These are phyloP conservation scores for Limonius californicus DNA, from an alignment of 1,140 invertebrate genomes.

Conservation along the genomic window DNA sequence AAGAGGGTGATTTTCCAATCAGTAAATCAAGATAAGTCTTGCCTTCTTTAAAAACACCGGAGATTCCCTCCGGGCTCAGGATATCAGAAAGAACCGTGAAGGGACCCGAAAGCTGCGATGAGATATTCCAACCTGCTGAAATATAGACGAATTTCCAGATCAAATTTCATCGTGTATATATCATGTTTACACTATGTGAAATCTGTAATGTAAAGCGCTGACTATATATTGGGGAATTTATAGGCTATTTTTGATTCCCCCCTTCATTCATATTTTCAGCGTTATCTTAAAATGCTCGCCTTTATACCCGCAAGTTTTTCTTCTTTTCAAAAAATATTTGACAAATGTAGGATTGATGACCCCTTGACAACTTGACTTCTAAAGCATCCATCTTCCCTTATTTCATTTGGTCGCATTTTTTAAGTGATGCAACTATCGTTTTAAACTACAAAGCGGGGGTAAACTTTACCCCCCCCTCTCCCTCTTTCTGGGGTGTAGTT, in stretches of 20 bases:
- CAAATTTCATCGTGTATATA: constrained; percentile 28
- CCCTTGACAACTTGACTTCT: too few relatives aligned
- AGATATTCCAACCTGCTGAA: constrained; percentile 30
- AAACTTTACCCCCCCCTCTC: too few relatives aligned
- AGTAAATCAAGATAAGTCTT: constrained; percentile 43
- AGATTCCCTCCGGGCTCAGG: constrained; percentile 19
- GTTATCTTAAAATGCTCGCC: constrained; percentile 22
- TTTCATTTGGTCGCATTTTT: too few relatives aligned
- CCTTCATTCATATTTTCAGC: constrained; percentile 26
- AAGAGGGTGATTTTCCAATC: constrained; percentile 37
- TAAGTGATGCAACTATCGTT: too few relatives aligned
- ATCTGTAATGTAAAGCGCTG: constrained; percentile 23
- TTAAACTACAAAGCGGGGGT: too few relatives aligned
- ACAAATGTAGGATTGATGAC: not conserved
- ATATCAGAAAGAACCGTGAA: constrained; percentile 17
- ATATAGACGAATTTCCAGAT: constrained; percentile 30
- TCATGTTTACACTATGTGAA: constrained; percentile 28
- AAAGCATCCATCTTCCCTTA: too few relatives aligned
- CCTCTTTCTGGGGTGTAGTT: too few relatives aligned
- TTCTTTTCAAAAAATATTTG: constrained; percentile 4
- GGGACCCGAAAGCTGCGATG: constrained; percentile 17
- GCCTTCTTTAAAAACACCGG: constrained; percentile 30
- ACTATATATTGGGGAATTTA: constrained; percentile 28
- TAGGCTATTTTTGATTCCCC: constrained; percentile 25
- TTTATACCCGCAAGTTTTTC: not conserved